Conservation (phyloP, 2,113 vertebrate genomes). For the Channa argus region DNA sequence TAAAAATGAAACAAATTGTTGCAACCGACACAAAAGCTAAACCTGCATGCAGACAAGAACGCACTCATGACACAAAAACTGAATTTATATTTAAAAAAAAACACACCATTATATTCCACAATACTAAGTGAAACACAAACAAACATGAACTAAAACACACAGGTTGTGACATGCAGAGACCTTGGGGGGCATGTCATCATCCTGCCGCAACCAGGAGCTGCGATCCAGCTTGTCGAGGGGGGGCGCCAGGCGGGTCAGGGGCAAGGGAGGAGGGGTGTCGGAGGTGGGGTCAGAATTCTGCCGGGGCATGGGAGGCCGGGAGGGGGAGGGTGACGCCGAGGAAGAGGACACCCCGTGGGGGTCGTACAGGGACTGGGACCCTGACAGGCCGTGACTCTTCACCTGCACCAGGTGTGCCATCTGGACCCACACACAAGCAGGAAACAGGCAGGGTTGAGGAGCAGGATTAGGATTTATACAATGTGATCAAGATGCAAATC, state of each 20-base stretch:
- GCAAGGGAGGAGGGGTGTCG: conserved; percentile 94
- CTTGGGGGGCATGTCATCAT: conserved; percentile 98
- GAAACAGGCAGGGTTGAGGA: conserved; percentile 50
- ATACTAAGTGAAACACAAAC: background rate
- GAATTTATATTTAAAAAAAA: background rate
- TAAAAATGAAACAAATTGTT: background rate
- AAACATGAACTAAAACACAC: conserved; percentile 21
- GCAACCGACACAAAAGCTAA: background rate
- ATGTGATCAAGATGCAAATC: conserved; percentile 21
- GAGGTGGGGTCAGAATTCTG: conserved; percentile 99
- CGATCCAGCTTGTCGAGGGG: conserved; percentile 94
- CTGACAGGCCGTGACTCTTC: conserved; percentile 96
- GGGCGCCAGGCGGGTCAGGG: conserved; percentile 89
- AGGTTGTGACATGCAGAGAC: conserved; percentile 76
- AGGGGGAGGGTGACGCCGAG: conserved; percentile 93
- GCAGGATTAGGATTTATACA: conserved; percentile 45
- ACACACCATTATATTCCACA: no score
- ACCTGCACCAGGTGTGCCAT: conserved; percentile 95
- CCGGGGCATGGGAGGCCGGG: conserved; percentile 96
- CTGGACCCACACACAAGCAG: conserved; percentile 69
- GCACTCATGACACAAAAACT: background rate
- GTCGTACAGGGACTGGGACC: conserved; percentile 97
- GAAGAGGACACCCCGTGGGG: conserved; percentile 95
- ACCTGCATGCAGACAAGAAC: background rate
- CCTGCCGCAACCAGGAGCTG: conserved; percentile 97